Conservation (phyloP, 2,113 vertebrate genomes). For the Brachyistius frenatus region DNA sequence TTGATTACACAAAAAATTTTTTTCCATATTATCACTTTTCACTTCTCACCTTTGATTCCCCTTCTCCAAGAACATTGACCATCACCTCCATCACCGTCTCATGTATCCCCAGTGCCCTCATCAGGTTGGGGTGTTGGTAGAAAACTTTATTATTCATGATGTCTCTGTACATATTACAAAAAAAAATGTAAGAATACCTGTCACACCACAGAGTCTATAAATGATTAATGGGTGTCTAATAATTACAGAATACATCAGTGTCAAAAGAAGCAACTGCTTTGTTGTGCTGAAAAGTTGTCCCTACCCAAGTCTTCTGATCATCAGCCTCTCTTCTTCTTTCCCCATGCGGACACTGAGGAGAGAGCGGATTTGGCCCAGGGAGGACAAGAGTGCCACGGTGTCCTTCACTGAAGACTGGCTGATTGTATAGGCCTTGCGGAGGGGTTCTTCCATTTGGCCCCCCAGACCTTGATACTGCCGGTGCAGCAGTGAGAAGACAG, state of each 20-base stretch:
- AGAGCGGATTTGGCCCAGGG: constrained; percentile 93
- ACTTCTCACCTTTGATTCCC: constrained; percentile 90
- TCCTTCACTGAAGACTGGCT: constrained; percentile 92
- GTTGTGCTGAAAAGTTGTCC: not conserved
- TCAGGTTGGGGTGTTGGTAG: constrained; percentile 97
- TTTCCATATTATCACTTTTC: not conserved
- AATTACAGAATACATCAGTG: not conserved
- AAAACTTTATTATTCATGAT: constrained; percentile 99
- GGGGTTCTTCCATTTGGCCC: constrained; percentile 87
- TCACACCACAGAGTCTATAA: not conserved
- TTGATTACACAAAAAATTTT: not conserved
- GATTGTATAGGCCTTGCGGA: constrained; percentile 93
- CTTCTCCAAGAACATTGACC: constrained; percentile 95
- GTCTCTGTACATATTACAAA: constrained; percentile 82
- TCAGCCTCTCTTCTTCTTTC: constrained; percentile 93
- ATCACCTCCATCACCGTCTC: constrained; percentile 99
- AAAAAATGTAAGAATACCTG: not conserved
- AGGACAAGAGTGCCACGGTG: constrained; percentile 90
- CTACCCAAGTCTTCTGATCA: constrained; percentile 94
- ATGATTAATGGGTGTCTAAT: not conserved
- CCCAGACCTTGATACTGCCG: constrained; percentile 92
- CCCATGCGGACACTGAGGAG: constrained; percentile 95
- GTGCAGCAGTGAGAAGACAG: constrained; percentile 91
- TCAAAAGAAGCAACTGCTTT: not conserved
- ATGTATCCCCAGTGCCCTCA: constrained; percentile 96